Evolutionary conservation across 2,888 invertebrate genomes (phyloP).

Genomic region (Oscheius onirici): DNA sequence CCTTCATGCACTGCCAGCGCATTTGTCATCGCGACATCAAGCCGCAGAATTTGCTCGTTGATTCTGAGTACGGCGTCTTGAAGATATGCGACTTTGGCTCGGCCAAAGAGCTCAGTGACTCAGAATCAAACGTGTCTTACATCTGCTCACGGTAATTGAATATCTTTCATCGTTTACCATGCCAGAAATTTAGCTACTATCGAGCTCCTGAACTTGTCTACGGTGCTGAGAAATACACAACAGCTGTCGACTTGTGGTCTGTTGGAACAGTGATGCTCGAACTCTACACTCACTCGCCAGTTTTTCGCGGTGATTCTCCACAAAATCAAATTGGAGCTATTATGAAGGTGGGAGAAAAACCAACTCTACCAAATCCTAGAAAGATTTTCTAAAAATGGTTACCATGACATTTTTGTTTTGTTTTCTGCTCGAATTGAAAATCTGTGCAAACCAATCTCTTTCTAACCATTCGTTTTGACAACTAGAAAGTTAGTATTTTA

Average conservation of each 20-base stretch:
- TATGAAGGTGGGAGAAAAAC: no score
- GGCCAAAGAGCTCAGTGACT: constrained; percentile 48
- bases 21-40: constrained; percentile 54
- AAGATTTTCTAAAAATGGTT: no score
- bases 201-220: constrained; percentile 62
- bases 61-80: constrained; percentile 50
- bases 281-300: constrained; percentile 37
- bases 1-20: constrained; percentile 41
- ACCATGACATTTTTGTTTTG: no score
- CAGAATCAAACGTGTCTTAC: constrained; percentile 50
- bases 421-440: no score
- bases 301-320: constrained; percentile 39
- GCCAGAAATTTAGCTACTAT: constrained; percentile 47
- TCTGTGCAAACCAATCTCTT: no score
- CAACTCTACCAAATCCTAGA: no score
- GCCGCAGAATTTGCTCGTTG: constrained; percentile 58
- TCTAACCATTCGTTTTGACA: no score
- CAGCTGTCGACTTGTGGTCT: constrained; percentile 49
- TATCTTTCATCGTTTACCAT: not conserved
- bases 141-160: constrained; percentile 47
- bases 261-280: constrained; percentile 54
- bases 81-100: constrained; percentile 66
- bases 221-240: constrained; percentile 44
- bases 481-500: no score
- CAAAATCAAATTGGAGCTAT: constrained; percentile 35